Conservation (phyloP, 2,888 invertebrate genomes). For the Apamea monoglypha region DNA sequence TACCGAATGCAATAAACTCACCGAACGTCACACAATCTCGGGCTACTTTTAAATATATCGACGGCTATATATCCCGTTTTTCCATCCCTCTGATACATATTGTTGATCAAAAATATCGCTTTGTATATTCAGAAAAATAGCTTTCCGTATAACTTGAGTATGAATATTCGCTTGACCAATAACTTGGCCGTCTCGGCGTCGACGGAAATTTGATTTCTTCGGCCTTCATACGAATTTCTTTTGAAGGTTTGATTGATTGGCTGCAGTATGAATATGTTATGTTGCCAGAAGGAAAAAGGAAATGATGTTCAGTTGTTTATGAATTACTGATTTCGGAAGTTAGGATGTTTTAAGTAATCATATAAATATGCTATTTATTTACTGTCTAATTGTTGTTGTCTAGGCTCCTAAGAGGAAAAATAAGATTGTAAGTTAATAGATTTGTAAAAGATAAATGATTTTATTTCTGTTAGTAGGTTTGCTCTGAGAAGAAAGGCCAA, state of each 20-base stretch:
- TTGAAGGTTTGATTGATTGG: constrained; percentile 69
- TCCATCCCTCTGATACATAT: constrained; percentile 50
- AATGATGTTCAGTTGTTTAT: constrained; percentile 26
- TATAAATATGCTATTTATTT: neutral
- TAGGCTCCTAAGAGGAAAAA: neutral
- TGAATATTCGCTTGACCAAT: constrained; percentile 67
- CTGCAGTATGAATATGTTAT: constrained; percentile 45
- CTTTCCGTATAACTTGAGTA: constrained; percentile 43
- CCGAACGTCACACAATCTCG: constrained; percentile 43
- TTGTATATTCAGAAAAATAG: constrained; percentile 62
- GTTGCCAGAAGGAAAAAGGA: constrained; percentile 4
- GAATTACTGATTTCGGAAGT: neutral
- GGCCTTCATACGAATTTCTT: constrained; percentile 65
- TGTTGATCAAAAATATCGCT: constrained; percentile 55
- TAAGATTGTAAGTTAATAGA: neutral
- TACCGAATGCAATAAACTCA: constrained; percentile 54
- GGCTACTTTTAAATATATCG: constrained; percentile 59
- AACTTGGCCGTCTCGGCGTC: constrained; percentile 53
- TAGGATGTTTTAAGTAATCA: neutral
- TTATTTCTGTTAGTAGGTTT: too few species aligned
- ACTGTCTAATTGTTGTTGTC: too few species aligned
- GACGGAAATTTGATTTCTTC: constrained; percentile 75
- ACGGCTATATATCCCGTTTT: constrained; percentile 35
- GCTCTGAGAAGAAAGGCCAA: too few species aligned
- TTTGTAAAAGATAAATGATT: too few species aligned